phyloP scores from a whole-genome alignment of 2,113 vertebrate genomes.

The Marmota monax region DNA sequence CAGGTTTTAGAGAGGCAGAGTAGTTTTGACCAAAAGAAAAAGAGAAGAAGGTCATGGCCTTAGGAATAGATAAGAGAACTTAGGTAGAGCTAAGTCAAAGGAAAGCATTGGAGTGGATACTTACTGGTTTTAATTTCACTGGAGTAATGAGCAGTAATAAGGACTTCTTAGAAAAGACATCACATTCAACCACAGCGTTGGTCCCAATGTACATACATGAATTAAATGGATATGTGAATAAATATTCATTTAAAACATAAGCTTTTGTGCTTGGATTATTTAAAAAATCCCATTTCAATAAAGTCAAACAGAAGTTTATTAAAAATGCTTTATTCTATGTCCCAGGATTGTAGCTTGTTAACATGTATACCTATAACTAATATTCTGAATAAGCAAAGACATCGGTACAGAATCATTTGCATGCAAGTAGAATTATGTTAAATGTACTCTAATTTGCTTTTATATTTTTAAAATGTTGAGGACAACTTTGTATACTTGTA shows the following conservation, averaged over 20 bases:
- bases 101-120: background rate
- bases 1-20: background rate
- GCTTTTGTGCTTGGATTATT: background rate
- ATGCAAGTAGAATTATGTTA: background rate
- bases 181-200: background rate
- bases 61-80: background rate
- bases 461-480: background rate
- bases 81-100: background rate
- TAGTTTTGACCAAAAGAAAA: background rate
- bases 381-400: background rate
- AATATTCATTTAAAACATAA: background rate
- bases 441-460: background rate
- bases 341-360: background rate
- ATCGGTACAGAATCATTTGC: background rate
- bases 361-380: background rate
- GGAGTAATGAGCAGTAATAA: background rate
- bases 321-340: background rate
- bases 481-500: background rate
- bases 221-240: fast-evolving
- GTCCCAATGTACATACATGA: background rate
- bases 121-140: background rate
- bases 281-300: background rate
- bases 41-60: background rate
- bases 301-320: background rate
- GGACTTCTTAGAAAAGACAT: background rate